phyloP scores from a whole-genome alignment of 1,140 invertebrate species.

The Steinernema feltiae region DNA sequence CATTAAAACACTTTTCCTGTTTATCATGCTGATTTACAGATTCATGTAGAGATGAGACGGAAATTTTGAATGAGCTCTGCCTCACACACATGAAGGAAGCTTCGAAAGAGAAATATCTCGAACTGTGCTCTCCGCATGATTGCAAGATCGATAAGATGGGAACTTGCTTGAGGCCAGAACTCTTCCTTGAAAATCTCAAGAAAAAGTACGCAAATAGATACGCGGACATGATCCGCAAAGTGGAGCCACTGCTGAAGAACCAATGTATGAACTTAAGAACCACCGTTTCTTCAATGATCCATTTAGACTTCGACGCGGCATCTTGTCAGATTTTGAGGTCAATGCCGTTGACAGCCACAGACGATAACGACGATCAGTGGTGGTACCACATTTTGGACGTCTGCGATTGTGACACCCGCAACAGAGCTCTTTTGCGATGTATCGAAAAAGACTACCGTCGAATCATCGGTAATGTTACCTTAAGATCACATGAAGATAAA shows the following conservation, averaged over 20 bases:
- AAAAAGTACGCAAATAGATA: neutral
- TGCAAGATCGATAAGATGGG: neutral
- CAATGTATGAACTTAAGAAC: neutral
- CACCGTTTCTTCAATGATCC: neutral
- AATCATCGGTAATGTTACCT: neutral
- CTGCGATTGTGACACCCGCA: neutral
- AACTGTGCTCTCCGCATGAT: neutral
- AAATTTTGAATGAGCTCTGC: neutral
- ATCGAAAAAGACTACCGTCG: neutral
- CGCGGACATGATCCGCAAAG: neutral
- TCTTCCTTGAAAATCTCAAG: neutral
- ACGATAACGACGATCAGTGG: neutral
- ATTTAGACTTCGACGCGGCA: neutral
- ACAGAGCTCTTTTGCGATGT: neutral
- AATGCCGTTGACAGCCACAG: neutral
- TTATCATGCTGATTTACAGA: neutral
- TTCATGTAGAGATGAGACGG: neutral
- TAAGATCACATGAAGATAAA: neutral
- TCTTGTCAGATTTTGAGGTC: neutral
- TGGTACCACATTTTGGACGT: neutral
- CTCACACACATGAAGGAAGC: neutral
- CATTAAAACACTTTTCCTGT: neutral
- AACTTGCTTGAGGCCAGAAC: neutral
- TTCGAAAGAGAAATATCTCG: neutral
- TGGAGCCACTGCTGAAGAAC: neutral